These are phyloP conservation scores for Netelia inedita DNA, from an alignment of 2,888 invertebrate species.

Conservation along the genomic window DNA sequence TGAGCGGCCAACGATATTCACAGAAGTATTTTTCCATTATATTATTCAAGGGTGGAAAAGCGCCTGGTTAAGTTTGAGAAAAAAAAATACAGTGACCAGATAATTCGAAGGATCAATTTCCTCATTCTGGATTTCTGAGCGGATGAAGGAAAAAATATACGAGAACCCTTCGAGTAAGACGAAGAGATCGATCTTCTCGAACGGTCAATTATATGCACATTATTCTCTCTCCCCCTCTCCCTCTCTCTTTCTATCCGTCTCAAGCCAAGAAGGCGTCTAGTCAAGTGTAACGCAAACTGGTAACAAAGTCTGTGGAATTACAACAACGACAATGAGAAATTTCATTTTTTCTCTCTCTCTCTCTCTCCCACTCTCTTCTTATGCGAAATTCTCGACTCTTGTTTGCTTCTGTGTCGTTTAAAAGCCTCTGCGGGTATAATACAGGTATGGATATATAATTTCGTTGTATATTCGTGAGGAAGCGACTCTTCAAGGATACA, in stretches of 20 bases:
- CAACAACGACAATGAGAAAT: slow-evolving; percentile 47
- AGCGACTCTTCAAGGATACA: slow-evolving; percentile 43
- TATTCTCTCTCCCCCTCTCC: slow-evolving; percentile 20
- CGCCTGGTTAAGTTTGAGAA: too few species aligned
- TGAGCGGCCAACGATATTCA: not conserved
- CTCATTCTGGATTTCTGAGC: not conserved
- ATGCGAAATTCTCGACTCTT: slow-evolving; percentile 66
- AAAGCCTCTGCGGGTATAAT: slow-evolving; percentile 31
- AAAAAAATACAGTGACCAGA: not conserved
- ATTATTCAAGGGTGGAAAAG: too few species aligned
- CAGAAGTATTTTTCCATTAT: too few species aligned
- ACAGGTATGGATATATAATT: slow-evolving; percentile 17
- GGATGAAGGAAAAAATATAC: not conserved
- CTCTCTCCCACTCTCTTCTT: not conserved
- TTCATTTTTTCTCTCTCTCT: slow-evolving; percentile 36
- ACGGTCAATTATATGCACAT: slow-evolving; percentile 17
- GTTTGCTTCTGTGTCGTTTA: slow-evolving; percentile 10
- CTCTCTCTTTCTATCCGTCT: not conserved
- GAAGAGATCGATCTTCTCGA: slow-evolving; percentile 20
- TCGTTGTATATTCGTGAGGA: slow-evolving; percentile 20
- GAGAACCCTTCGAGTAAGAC: slow-evolving; percentile 58
- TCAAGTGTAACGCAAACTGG: slow-evolving; percentile 72
- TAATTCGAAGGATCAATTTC: slow-evolving; percentile 45
- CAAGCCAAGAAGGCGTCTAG: slow-evolving; percentile 74
- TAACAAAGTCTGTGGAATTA: slow-evolving; percentile 65